These are phyloP conservation scores for Mormyrus hasselquistii DNA, from an alignment of 2,797 vertebrate genomes.

Conservation along the genomic window DNA sequence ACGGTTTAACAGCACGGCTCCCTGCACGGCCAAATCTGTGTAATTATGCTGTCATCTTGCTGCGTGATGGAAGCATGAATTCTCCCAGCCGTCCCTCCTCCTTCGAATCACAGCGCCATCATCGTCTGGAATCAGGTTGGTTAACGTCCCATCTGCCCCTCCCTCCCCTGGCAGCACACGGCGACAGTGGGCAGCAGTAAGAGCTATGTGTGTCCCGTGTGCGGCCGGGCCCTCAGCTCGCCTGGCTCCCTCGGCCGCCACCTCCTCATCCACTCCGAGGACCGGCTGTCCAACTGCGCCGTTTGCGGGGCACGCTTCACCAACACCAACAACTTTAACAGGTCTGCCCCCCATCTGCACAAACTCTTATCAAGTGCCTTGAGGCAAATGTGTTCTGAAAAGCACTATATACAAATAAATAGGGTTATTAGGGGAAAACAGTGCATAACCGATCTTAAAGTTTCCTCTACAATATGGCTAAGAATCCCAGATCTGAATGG, in stretches of 20 bases:
- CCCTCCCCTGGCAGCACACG: slow-evolving; percentile 73
- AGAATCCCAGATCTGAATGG: neutral
- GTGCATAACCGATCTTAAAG: neutral
- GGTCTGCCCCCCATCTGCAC: slow-evolving; percentile 49
- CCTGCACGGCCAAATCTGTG: neutral
- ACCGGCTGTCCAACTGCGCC: slow-evolving; percentile 94
- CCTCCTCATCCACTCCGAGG: slow-evolving; percentile 94
- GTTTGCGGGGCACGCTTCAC: slow-evolving; percentile 92
- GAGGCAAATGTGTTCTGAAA: neutral
- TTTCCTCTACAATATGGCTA: neutral
- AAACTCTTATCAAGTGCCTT: neutral
- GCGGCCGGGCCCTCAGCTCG: slow-evolving; percentile 91
- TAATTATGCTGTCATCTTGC: neutral
- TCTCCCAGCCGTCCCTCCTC: neutral
- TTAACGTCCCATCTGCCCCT: neutral
- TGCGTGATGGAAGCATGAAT: neutral
- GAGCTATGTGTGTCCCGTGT: slow-evolving; percentile 92
- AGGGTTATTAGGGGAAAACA: neutral
- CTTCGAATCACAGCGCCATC: neutral
- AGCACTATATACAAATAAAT: neutral
- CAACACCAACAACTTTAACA: slow-evolving; percentile 89
- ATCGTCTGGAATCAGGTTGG: neutral
- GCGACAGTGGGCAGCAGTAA: slow-evolving; percentile 83
- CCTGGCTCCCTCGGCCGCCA: slow-evolving; percentile 91
- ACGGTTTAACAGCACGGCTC: neutral